Evolutionary conservation across 1,140 invertebrate genomes (phyloP).

Genomic region (Bicyclus anynana): DNA sequence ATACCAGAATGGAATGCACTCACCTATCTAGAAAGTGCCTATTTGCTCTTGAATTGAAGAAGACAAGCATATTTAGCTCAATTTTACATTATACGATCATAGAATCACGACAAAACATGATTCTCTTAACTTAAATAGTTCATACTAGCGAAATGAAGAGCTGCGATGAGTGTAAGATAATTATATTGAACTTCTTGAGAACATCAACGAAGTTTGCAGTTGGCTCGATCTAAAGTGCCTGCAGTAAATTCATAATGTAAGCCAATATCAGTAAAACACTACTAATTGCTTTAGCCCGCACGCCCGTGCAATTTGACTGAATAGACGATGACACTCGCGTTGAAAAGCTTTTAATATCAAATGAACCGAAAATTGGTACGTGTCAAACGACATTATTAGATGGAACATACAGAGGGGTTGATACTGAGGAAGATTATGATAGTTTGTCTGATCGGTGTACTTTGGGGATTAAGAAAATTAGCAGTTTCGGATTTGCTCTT

Average conservation of each 20-base stretch:
- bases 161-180: not conserved
- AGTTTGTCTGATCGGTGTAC: no score
- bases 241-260: slow-evolving; percentile 32
- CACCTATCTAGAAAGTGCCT: no score
- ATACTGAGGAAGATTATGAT: not conserved
- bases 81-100: no score
- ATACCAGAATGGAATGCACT: no score
- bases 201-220: not conserved
- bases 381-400: slow-evolving; percentile 66
- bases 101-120: no score
- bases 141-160: no score
- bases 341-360: slow-evolving; percentile 74
- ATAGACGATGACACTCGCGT: slow-evolving; percentile 47
- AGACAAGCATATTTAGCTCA: no score
- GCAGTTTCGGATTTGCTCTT: no score
- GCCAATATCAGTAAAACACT: slow-evolving; percentile 45
- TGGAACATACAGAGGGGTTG: slow-evolving; percentile 22
- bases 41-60: no score
- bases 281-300: slow-evolving; percentile 38
- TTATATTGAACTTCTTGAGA: not conserved
- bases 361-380: slow-evolving; percentile 72
- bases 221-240: slow-evolving; percentile 1
- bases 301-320: slow-evolving; percentile 39
- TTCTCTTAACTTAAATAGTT: no score
- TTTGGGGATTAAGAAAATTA: no score